Percentiles rank a stretch among this genome's conserved stretches.
phyloP scores from a whole-genome alignment of 1,140 invertebrate genomes.

The Colletes latitarsis region DNA sequence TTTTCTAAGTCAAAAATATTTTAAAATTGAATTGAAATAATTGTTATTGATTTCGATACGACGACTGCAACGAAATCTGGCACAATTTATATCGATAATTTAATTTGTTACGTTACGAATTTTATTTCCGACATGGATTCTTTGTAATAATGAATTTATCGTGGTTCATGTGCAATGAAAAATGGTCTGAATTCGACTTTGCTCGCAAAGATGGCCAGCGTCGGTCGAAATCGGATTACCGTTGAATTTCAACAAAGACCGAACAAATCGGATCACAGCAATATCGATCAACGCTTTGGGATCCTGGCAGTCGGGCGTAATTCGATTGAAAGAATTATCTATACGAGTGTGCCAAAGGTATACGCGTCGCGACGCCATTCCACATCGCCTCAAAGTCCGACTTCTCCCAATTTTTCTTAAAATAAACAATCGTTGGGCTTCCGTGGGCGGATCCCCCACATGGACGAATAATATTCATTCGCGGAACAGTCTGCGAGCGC shows the following conservation, averaged over 20 bases:
- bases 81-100: too few species aligned
- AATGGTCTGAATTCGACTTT: too few species aligned
- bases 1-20: too few species aligned
- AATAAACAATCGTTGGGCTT: background rate
- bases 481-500: too few species aligned
- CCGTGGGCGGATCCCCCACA: background rate
- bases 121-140: too few species aligned
- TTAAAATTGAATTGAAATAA: too few species aligned
- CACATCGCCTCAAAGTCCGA: background rate
- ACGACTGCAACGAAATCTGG: too few species aligned
- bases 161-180: too few species aligned
- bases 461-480: too few species aligned
- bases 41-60: too few species aligned
- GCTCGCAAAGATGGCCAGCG: slow-evolving; percentile 18
- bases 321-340: slow-evolving; percentile 30
- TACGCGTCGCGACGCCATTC: background rate
- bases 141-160: too few species aligned
- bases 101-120: too few species aligned
- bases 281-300: slow-evolving; percentile 43
- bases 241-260: slow-evolving; percentile 48
- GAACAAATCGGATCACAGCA: slow-evolving; percentile 42
- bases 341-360: background rate
- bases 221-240: slow-evolving; percentile 47
- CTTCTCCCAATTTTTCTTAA: background rate
- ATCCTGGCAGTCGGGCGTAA: slow-evolving; percentile 24